phyloP scores from a whole-genome alignment of 1,140 invertebrate genomes.

The Papilio dardanus region DNA sequence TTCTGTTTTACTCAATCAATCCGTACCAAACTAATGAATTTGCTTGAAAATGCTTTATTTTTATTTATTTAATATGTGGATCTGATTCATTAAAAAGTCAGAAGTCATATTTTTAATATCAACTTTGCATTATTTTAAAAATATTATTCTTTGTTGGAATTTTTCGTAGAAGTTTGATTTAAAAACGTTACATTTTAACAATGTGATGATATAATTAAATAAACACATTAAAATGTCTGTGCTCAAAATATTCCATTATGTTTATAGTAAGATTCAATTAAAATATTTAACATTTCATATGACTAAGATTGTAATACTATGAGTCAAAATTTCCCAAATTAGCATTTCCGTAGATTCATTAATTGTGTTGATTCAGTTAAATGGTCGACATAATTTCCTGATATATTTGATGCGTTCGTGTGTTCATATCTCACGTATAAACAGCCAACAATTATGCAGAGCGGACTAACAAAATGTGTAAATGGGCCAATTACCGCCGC shows the following conservation, averaged over 20 bases:
- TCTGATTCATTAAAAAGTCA: not conserved
- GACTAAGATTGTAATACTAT: constrained; percentile 16
- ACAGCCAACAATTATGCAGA: constrained; percentile 78
- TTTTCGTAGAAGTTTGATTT: no score
- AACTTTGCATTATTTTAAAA: no score
- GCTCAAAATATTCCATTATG: no score
- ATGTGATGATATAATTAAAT: no score
- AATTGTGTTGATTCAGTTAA: constrained; percentile 36
- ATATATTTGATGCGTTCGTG: constrained; percentile 58
- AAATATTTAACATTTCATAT: not conserved
- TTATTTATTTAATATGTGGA: not conserved
- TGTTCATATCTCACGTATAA: constrained; percentile 69
- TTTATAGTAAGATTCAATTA: not conserved
- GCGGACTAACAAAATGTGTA: constrained; percentile 79
- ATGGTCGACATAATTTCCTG: constrained; percentile 54
- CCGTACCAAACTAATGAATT: no score
- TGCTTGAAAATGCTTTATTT: no score
- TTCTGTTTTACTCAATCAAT: no score
- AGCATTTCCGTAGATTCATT: constrained; percentile 13
- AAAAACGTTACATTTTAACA: no score
- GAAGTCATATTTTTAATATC: not conserved
- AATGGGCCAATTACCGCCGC: constrained; percentile 79
- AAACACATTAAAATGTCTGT: no score
- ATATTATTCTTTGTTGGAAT: no score
- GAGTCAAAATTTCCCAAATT: constrained; percentile 39